A percentile compares a stretch with the other conserved stretches of the same genome.
These are phyloP conservation scores for Elachura formosa DNA, from an alignment of 2,113 vertebrate genomes.

Conservation along the genomic window DNA sequence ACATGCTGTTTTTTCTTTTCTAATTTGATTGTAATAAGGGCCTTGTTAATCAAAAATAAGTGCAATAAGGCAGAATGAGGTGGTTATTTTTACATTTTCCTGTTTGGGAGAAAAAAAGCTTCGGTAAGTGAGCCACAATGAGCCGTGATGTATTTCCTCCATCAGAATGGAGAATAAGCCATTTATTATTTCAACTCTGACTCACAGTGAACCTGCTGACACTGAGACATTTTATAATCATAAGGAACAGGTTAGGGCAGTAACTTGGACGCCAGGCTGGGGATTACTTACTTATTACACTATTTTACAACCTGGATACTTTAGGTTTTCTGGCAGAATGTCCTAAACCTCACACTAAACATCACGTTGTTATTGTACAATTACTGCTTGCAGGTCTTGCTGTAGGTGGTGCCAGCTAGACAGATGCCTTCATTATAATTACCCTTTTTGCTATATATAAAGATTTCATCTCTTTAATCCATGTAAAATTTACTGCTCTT, in stretches of 20 bases:
- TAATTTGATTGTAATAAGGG: conserved; percentile 60
- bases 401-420: conserved; percentile 81
- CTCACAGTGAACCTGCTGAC: conserved; percentile 83
- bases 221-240: conserved; percentile 75
- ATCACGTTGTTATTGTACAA: conserved; percentile 82
- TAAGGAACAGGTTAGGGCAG: conserved; percentile 78
- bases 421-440: conserved; percentile 75
- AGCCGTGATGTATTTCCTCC: conserved; percentile 97
- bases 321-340: conserved; percentile 76
- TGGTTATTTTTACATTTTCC: conserved; percentile 98
- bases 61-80: conserved; percentile 66
- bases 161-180: conserved; percentile 91
- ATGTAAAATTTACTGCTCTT: conserved; percentile 50
- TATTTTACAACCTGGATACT: conserved; percentile 71
- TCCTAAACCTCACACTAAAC: conserved; percentile 84
- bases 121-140: conserved; percentile 84
- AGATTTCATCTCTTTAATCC: conserved; percentile 59
- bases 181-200: conserved; percentile 92
- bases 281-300: conserved; percentile 74
- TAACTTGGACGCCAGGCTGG: conserved; percentile 63
- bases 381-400: conserved; percentile 78
- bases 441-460: conserved; percentile 64
- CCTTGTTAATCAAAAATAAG: conserved; percentile 74
- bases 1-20: conserved; percentile 50
- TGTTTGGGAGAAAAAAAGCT: conserved; percentile 83